Percentiles rank a stretch among this genome's conserved stretches.
Conservation (phyloP, 2,113 vertebrate species). For the Barbus barbus region DNA sequence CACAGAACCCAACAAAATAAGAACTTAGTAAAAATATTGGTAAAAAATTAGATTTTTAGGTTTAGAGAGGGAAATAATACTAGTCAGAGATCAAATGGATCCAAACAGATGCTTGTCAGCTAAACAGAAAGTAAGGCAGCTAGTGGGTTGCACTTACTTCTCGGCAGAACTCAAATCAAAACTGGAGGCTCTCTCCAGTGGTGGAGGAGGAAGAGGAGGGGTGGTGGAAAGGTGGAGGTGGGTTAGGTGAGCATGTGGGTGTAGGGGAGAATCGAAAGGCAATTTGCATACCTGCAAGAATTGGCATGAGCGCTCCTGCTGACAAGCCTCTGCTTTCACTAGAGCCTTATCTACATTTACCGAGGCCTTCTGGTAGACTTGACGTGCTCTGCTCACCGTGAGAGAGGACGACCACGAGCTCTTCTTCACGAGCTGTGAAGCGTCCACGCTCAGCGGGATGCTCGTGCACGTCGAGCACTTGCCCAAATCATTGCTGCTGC, state of each 20-base stretch:
- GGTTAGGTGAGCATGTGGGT: slow-evolving; percentile 62
- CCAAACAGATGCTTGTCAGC: slow-evolving; percentile 56
- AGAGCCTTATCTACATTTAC: slow-evolving; percentile 95
- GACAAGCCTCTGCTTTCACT: slow-evolving; percentile 91
- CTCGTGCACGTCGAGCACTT: slow-evolving; percentile 89
- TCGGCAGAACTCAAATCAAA: slow-evolving; percentile 67
- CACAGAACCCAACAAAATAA: slow-evolving; percentile 1
- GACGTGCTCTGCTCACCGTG: slow-evolving; percentile 95
- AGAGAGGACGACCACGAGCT: slow-evolving; percentile 96
- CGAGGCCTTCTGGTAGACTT: slow-evolving; percentile 90
- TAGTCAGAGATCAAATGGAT: slow-evolving; percentile 45
- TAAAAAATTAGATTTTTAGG: slow-evolving; percentile 26
- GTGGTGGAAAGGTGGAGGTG: slow-evolving; percentile 60
- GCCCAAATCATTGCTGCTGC: slow-evolving; percentile 90
- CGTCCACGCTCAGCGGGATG: slow-evolving; percentile 66
- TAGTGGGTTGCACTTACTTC: slow-evolving; percentile 80
- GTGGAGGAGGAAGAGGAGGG: slow-evolving; percentile 67
- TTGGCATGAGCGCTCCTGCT: slow-evolving; percentile 94
- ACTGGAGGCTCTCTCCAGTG: slow-evolving; percentile 63
- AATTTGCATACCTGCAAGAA: slow-evolving; percentile 91
- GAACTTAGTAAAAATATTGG: slow-evolving; percentile 35
- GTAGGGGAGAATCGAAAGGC: slow-evolving; percentile 53
- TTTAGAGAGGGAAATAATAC: slow-evolving; percentile 60
- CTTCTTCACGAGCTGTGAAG: slow-evolving; percentile 87
- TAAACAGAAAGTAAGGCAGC: slow-evolving; percentile 78